A percentile compares a stretch with the other conserved stretches of the same genome.
Conservation (phyloP, 37 sponge, comb jelly and placozoan genomes). For the Aphrocallistes beatrix region DNA sequence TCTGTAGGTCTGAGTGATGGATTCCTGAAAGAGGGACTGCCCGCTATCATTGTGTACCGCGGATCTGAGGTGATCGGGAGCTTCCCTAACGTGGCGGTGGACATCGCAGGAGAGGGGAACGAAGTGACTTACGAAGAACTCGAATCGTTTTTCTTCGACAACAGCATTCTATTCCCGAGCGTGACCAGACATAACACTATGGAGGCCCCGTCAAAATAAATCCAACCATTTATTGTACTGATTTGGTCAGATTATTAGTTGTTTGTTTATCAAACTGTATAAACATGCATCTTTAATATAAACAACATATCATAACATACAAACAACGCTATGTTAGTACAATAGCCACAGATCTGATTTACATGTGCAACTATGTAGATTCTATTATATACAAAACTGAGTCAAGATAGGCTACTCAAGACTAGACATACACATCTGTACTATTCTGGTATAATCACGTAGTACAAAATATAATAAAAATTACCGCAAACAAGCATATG, state of each 20-base stretch:
- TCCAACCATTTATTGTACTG: not conserved
- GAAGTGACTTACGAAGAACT: not conserved
- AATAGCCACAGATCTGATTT: not conserved
- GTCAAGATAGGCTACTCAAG: not conserved
- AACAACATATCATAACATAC: not conserved
- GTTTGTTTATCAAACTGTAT: not conserved
- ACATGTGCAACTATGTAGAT: not conserved
- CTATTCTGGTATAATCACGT: not conserved
- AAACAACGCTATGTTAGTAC: not conserved
- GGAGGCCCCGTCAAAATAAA: not conserved
- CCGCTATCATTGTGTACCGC: not conserved
- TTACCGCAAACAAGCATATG: not conserved
- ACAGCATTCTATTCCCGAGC: not conserved
- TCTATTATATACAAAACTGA: not conserved
- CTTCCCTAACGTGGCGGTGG: not conserved
- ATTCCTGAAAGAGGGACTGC: not conserved
- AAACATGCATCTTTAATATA: constrained; percentile 12
- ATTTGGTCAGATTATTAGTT: not conserved
- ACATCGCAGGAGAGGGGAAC: not conserved
- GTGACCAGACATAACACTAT: not conserved
- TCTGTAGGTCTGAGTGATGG: not conserved
- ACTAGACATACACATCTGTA: not conserved
- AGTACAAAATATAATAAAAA: not conserved
- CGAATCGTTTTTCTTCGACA: not conserved
- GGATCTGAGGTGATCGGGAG: not conserved